Evolutionary conservation across 2,888 invertebrate species (phyloP).

Genomic region (Apamea sordens): DNA sequence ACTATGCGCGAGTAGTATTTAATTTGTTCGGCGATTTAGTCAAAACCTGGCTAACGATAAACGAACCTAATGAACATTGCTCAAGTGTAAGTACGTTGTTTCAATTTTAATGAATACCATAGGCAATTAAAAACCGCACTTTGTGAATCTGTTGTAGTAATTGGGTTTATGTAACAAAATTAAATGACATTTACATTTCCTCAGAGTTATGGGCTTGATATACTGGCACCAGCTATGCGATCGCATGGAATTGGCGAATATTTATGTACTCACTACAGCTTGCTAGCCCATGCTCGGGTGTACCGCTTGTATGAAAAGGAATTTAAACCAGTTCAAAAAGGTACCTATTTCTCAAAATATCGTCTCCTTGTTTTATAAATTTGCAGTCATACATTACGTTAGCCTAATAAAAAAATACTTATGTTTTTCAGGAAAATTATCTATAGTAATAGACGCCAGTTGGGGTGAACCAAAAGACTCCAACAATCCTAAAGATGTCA

Average conservation of each 20-base stretch:
- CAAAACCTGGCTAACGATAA: slow-evolving; percentile 93
- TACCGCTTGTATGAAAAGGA: slow-evolving; percentile 91
- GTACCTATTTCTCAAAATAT: slow-evolving; percentile 69
- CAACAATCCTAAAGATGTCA: slow-evolving; percentile 82
- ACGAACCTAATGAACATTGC: slow-evolving; percentile 92
- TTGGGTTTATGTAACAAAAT: neutral
- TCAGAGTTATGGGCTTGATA: slow-evolving; percentile 87
- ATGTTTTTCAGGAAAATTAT: slow-evolving; percentile 87
- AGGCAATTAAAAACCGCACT: neutral
- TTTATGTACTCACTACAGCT: slow-evolving; percentile 91
- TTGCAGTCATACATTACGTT: neutral
- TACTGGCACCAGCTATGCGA: slow-evolving; percentile 89
- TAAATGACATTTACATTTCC: neutral
- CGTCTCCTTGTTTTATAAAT: neutral
- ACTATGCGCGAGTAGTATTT: slow-evolving; percentile 87
- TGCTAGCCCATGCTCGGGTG: slow-evolving; percentile 92
- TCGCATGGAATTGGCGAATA: slow-evolving; percentile 90
- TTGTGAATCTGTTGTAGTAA: neutral
- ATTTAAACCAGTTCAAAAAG: slow-evolving; percentile 88
- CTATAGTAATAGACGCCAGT: slow-evolving; percentile 89
- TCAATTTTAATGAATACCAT: neutral
- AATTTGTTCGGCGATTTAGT: slow-evolving; percentile 92
- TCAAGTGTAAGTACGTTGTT: slow-evolving; percentile 75
- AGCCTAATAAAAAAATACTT: neutral
- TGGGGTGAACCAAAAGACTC: slow-evolving; percentile 89